Base-by-base conservation (phyloP, 2,797 vertebrate genomes). In the Bradypodion pumilum region DNA sequence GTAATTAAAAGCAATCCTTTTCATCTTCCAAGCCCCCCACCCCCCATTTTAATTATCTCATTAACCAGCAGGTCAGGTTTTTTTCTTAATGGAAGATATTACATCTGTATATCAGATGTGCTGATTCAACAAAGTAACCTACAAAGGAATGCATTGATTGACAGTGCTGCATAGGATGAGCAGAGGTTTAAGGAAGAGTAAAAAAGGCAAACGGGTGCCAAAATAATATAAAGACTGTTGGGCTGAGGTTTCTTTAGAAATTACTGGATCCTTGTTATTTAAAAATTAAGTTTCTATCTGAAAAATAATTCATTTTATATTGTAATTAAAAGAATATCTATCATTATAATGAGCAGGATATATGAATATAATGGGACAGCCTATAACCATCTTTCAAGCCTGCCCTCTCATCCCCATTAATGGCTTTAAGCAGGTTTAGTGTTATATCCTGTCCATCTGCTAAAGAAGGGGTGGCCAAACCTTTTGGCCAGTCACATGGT, bases 1-100 rank as follows among this genome's bases (percentile, higher is more conserved):
- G 1, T 46, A 85, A 89, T 85, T 87, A 89, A 90, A 93, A 90
- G 0, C 15, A 83, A 83, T 87, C 86, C 44, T 86, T 89, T 46
- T 2, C 23, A 86, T 84, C 62, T 78, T 25, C 0, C 83, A 91
- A 92, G 78, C 68, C 72, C 70, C 65, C 25, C 23, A 74, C 52
- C 7, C 63, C 82, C 59, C 77, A 70, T 32, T 81, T 77, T 81
- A 87, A 89, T 87, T 78, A 90, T 81, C 83, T 89, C 83, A 88
- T 91, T 91, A 89, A 49, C 62, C 35, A 76, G 56, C 52, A 85
- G 81, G 84, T 77, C 65, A 63, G 89, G 21, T 73, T 91, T 49
- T 19, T 49, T 19, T 88, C 91, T 93, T 89, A 76, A 85, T 91
- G 91, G 85, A 59, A 27, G 16, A 83, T 78, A 37, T 85, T 88